Evolutionary conservation across 2,113 vertebrate species (phyloP).

Genomic region (Solea solea): DNA sequence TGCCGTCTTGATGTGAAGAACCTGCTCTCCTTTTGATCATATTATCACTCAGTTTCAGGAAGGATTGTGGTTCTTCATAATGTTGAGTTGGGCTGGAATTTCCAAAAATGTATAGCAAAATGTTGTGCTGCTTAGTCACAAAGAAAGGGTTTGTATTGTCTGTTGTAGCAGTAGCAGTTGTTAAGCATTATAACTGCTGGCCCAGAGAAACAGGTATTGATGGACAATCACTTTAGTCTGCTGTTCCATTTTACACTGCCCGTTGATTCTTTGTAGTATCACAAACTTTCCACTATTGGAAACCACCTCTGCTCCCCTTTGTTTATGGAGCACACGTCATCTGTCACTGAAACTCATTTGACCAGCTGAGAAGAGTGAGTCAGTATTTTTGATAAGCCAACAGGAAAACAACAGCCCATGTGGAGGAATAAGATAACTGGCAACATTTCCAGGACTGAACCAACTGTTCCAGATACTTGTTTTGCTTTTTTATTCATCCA

Average conservation of each 20-base stretch:
- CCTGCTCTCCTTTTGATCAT: constrained; percentile 30
- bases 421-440: constrained; percentile 76
- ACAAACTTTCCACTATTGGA: constrained; percentile 61
- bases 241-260: constrained; percentile 14
- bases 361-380: constrained; percentile 67
- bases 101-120: constrained; percentile 16
- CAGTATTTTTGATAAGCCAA: constrained; percentile 65
- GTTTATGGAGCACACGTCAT: constrained; percentile 67
- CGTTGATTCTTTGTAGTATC: constrained; percentile 26
- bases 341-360: constrained; percentile 68
- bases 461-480: constrained; percentile 20
- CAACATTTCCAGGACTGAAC: constrained; percentile 67
- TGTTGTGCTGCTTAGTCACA: constrained; percentile 3
- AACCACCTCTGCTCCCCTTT: constrained; percentile 57
- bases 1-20: constrained; percentile 42
- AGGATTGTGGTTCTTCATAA: constrained; percentile 38
- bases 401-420: constrained; percentile 76
- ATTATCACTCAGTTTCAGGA: constrained; percentile 28
- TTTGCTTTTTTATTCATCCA: too few relatives aligned
- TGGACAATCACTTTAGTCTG: constrained; percentile 5
- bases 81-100: constrained; percentile 19
- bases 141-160: constrained; percentile 22
- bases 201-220: constrained; percentile 4
- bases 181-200: not conserved
- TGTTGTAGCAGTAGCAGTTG: not conserved